phyloP scores from a whole-genome alignment of 2,113 vertebrate species.

The Aspiorhynchus laticeps region DNA sequence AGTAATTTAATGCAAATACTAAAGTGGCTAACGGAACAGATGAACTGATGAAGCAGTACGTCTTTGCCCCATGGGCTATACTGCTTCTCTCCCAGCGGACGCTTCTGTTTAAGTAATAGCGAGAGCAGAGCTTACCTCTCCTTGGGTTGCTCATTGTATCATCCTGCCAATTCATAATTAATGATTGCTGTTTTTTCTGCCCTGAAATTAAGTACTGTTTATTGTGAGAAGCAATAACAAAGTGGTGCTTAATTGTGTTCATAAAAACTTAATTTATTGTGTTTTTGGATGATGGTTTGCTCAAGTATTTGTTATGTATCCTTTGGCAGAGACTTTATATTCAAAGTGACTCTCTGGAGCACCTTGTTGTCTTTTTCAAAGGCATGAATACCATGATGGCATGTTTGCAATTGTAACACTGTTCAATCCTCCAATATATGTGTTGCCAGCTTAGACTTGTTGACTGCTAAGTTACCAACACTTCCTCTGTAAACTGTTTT shows the following conservation, averaged over 20 bases:
- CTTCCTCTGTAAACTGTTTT: not conserved
- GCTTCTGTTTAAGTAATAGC: conserved; percentile 40
- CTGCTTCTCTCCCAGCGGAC: conserved; percentile 2
- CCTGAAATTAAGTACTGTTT: conserved; percentile 42
- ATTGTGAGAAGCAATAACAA: conserved; percentile 15
- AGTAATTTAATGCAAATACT: conserved; percentile 45
- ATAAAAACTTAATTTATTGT: conserved; percentile 7
- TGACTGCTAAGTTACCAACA: not conserved
- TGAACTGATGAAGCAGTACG: conserved; percentile 19
- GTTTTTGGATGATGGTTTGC: not conserved
- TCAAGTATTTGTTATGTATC: not conserved
- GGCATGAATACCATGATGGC: not conserved
- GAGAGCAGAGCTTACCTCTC: conserved; percentile 51
- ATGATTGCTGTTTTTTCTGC: conserved; percentile 45
- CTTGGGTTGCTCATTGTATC: conserved; percentile 41
- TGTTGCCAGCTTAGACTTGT: conserved; percentile 9
- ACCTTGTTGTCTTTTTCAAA: not conserved
- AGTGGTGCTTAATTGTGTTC: conserved; percentile 8
- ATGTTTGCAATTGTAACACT: not conserved
- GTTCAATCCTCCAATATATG: not conserved
- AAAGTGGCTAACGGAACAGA: conserved; percentile 38
- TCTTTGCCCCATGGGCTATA: conserved; percentile 34
- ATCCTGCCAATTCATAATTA: conserved; percentile 45
- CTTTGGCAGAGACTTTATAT: not conserved
- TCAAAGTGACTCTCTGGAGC: not conserved